Base-by-base conservation (phyloP, 2,888 invertebrate genomes). In the Norana najaformis region DNA sequence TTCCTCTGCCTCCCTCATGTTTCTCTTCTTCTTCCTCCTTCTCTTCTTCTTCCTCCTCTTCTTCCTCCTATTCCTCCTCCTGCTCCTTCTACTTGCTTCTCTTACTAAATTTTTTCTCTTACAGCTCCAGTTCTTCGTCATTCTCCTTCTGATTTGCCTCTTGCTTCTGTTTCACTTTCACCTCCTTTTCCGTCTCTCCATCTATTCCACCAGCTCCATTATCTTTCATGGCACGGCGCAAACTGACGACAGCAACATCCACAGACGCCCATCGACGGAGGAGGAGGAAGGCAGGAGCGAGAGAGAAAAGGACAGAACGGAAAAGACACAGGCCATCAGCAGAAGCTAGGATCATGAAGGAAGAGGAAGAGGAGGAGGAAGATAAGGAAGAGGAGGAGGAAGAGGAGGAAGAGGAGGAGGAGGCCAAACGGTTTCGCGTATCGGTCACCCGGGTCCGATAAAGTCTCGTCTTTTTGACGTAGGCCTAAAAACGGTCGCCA, bases 361-460 rank as follows among this genome's bases (percentile, higher is more conserved):
- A 23, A 20, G 85, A 85, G 37, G 35, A 35, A 36, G 35, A 35
- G 85, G 20, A 35, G 2, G 83, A 35, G 35, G 83, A 16, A 11
- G 34, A 1, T 2, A 34, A 36, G 83, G 35, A 83, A 2, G n/a
- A 14, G 83, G 35, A 20, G 36, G 83, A 35, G 16, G 53, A 16
- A 16, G 83, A 35, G 35, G 34, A 35, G 34, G 30, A n/a, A 30
- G 83, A n/a, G 83, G 37, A 36, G 35, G 13, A 30, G 35, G 14
- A 37, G 85, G 37, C 85, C 85, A 23, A 35, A 85, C 85, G 85
- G 85, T 85, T 85, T 36, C 85, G 37, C 30, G 85, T 85, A 85
- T 36, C 85, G 85, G 85, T 85, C 85, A 36, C 85, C 35, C 20
- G 85, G 85, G 85, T 85, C 36, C 85, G 85, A 85, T 85, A 85